Conservation (phyloP, 2,888 invertebrate genomes). For the Protophormia terraenovae region DNA sequence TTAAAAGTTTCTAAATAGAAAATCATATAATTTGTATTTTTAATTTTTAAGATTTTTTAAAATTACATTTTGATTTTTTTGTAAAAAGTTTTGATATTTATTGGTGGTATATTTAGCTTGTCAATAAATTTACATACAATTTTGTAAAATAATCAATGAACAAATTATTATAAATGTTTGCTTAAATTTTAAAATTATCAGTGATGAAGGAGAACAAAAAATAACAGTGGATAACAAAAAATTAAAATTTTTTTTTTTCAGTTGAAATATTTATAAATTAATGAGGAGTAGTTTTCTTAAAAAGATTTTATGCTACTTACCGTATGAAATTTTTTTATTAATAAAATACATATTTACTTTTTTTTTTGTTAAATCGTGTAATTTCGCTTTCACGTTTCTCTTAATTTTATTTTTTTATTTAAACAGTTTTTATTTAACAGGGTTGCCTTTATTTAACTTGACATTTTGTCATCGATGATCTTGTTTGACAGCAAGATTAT, state of each 20-base stretch:
- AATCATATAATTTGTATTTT: constrained; percentile 15
- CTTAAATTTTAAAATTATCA: neutral
- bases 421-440: neutral
- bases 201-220: neutral
- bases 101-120: neutral
- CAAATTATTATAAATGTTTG: neutral
- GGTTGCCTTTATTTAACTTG: neutral
- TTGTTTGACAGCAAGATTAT: neutral
- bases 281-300: too few relatives aligned
- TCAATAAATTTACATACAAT: constrained; percentile 8
- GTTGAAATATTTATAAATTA: too few relatives aligned
- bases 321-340: too few relatives aligned
- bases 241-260: neutral
- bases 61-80: neutral
- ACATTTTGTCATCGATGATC: neutral
- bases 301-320: too few relatives aligned
- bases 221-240: neutral
- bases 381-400: neutral
- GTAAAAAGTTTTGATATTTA: neutral
- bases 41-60: neutral
- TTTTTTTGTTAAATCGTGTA: neutral
- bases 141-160: neutral
- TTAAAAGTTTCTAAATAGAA: constrained; percentile 7
- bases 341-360: too few relatives aligned
- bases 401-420: neutral